Evolutionary conservation across 2,113 vertebrate species (phyloP).

Genomic region (Apteryx mantelli): DNA sequence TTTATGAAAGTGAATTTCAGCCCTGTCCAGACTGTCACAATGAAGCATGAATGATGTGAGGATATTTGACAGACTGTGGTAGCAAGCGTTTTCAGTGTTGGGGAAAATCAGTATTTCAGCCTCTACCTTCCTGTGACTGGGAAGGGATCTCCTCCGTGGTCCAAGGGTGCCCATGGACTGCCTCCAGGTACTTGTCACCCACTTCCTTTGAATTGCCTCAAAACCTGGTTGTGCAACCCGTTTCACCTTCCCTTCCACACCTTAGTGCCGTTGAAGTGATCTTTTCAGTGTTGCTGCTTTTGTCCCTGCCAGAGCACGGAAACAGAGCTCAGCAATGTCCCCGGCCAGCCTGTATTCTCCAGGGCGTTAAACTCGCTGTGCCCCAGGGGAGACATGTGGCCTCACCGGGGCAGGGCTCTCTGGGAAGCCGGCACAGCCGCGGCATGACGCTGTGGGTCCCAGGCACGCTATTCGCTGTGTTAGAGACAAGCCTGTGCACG

Average conservation of each 20-base stretch:
- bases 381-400: neutral
- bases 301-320: neutral
- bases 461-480: neutral
- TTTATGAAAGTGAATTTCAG: neutral
- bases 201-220: neutral
- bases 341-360: neutral
- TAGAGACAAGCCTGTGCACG: fast-evolving
- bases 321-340: neutral
- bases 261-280: neutral
- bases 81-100: neutral
- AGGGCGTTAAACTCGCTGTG: neutral
- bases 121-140: neutral
- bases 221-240: neutral
- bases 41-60: neutral
- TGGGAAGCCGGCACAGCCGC: fast-evolving
- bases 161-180: neutral
- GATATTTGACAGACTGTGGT: neutral
- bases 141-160: neutral
- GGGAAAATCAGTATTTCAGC: neutral
- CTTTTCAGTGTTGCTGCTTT: neutral
- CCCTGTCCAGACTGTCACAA: neutral
- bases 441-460: neutral
- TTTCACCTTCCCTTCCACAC: neutral
- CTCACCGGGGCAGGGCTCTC: neutral
- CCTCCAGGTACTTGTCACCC: neutral